phyloP scores from a whole-genome alignment of 2,113 vertebrate species.

The Stomatorhinus ivindoensis region DNA sequence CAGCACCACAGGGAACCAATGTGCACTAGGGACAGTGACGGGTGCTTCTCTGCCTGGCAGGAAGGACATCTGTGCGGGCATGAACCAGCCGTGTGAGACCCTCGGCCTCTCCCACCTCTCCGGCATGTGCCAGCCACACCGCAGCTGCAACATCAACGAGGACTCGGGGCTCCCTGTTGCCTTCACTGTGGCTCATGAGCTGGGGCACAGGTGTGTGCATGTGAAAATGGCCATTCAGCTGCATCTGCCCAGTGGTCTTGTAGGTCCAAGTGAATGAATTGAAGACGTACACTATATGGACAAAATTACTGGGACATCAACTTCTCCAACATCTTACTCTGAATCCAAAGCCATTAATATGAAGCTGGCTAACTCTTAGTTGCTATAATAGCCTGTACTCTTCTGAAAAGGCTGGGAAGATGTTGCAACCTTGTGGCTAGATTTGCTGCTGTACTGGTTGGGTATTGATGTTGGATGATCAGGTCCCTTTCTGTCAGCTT shows the following conservation, averaged over 20 bases:
- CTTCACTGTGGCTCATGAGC: slow-evolving; percentile 92
- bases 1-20: neutral
- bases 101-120: slow-evolving; percentile 94
- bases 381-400: neutral
- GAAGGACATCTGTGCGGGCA: slow-evolving; percentile 90
- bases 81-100: slow-evolving; percentile 89
- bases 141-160: slow-evolving; percentile 96
- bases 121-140: slow-evolving; percentile 91
- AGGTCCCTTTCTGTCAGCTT: neutral
- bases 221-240: neutral
- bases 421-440: neutral
- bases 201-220: slow-evolving; percentile 83
- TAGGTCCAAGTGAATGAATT: neutral
- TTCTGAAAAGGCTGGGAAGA: neutral
- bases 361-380: neutral
- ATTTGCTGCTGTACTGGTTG: neutral
- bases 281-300: neutral
- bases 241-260: neutral
- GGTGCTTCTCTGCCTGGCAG: slow-evolving; percentile 47
- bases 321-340: neutral
- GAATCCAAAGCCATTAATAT: neutral
- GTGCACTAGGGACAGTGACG: neutral
- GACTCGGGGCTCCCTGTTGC: slow-evolving; percentile 89
- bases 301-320: neutral
- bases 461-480: neutral